A percentile compares a stretch with the other conserved stretches of the same genome.
These are phyloP conservation scores for Sander vitreus DNA, from an alignment of 2,113 vertebrate species.

Conservation along the genomic window DNA sequence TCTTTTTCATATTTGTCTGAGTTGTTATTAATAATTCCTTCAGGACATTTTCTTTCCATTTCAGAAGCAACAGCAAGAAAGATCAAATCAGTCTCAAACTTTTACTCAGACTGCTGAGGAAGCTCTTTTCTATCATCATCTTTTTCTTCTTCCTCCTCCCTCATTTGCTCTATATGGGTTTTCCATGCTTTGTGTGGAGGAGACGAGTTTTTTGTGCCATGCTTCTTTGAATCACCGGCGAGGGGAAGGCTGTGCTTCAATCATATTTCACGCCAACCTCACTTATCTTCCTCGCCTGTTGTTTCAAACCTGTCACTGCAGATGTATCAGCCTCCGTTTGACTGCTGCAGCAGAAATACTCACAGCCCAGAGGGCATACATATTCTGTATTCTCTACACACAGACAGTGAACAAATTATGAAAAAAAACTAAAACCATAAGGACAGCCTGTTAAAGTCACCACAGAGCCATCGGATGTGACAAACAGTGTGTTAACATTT, in stretches of 20 bases:
- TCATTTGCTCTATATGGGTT: conserved; percentile 28
- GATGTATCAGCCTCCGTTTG: conserved; percentile 56
- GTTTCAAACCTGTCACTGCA: conserved; percentile 69
- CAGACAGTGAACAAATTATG: conserved; percentile 12
- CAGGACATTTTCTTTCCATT: conserved; percentile 14
- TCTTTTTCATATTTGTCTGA: neutral
- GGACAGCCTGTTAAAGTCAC: conserved; percentile 10
- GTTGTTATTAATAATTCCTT: neutral
- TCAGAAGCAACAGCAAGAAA: neutral
- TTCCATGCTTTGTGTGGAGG: conserved; percentile 38
- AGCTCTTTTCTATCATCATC: conserved; percentile 19
- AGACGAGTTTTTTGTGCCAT: conserved; percentile 69
- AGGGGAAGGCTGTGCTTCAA: conserved; percentile 70
- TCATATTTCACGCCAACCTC: conserved; percentile 76
- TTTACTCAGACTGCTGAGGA: conserved; percentile 45
- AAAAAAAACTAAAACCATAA: neutral
- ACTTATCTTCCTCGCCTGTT: conserved; percentile 71
- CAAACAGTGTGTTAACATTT: conserved; percentile 42
- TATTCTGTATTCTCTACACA: conserved; percentile 8
- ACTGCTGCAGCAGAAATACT: conserved; percentile 41
- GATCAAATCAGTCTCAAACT: conserved; percentile 34
- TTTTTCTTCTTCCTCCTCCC: conserved; percentile 5
- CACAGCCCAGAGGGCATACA: neutral
- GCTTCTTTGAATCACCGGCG: conserved; percentile 75
- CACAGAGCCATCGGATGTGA: neutral